A percentile compares a stretch with the other conserved stretches of the same genome.
These are phyloP conservation scores for Halcyon leucocephala DNA, from an alignment of 2,797 vertebrate species.

Conservation along the genomic window DNA sequence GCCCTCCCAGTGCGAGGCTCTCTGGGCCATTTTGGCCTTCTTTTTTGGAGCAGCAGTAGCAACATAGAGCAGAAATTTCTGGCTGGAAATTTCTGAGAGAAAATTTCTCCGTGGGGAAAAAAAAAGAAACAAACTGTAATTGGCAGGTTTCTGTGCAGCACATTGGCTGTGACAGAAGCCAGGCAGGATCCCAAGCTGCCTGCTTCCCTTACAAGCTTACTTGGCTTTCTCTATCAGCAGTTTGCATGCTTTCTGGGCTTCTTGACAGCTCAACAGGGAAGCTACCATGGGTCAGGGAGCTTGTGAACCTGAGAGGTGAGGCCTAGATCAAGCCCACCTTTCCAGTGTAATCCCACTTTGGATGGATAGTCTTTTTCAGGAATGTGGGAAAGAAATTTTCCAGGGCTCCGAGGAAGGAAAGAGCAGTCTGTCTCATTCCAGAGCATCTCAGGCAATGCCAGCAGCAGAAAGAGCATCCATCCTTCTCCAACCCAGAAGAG, in stretches of 20 bases:
- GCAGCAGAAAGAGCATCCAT: neutral
- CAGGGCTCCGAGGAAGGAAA: neutral
- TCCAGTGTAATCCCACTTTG: neutral
- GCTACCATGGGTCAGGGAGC: neutral
- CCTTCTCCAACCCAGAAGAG: neutral
- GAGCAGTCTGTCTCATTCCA: neutral
- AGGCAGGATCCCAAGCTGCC: neutral
- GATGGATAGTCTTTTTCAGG: neutral
- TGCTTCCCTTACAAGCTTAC: neutral
- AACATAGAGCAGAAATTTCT: neutral
- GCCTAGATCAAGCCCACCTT: neutral
- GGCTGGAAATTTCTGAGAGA: neutral
- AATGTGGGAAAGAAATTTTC: neutral
- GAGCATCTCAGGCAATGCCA: neutral
- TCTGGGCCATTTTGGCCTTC: neutral
- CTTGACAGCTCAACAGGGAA: neutral
- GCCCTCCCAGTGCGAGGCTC: neutral
- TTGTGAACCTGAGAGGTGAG: neutral
- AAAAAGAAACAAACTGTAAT: neutral
- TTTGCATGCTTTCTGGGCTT: neutral
- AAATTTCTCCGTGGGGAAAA: neutral
- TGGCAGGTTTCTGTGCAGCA: slow-evolving; percentile 8
- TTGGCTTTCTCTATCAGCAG: neutral
- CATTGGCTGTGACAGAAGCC: neutral
- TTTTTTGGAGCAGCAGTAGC: neutral